phyloP scores from a whole-genome alignment of 1,140 invertebrate species.

The Catajapyx aquilonaris region DNA sequence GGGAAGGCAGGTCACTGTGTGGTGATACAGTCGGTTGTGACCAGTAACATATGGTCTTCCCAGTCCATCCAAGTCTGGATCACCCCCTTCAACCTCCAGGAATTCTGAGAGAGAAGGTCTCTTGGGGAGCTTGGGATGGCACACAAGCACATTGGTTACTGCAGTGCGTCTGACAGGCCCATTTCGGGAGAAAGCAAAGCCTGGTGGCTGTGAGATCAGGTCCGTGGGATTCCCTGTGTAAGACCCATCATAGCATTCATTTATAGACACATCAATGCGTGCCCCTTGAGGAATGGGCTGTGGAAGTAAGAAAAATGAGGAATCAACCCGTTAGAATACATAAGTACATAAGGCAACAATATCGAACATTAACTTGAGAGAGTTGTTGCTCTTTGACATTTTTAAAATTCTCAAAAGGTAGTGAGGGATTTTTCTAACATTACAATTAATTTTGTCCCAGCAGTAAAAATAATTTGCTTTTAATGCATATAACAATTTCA shows the following conservation, averaged over 20 bases:
- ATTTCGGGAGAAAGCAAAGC: constrained; percentile 39
- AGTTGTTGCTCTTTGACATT: no score
- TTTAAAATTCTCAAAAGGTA: no score
- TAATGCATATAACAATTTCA: no score
- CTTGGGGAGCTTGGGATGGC: constrained; percentile 48
- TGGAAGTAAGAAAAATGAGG: no score
- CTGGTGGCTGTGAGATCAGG: constrained; percentile 46
- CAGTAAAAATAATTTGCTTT: no score
- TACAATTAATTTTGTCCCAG: no score
- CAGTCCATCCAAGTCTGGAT: constrained; percentile 47
- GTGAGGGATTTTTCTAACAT: no score
- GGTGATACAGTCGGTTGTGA: constrained; percentile 60
- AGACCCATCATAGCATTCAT: constrained; percentile 85
- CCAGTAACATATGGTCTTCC: constrained; percentile 64
- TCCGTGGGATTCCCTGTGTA: constrained; percentile 89
- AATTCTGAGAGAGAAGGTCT: constrained; percentile 56
- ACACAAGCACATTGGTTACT: constrained; percentile 75
- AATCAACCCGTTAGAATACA: no score
- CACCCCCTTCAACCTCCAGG: constrained; percentile 42
- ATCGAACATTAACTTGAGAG: no score
- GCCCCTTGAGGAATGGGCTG: constrained; percentile 62
- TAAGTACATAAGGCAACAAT: no score
- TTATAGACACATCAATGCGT: constrained; percentile 83
- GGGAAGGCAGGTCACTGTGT: constrained; percentile 77
- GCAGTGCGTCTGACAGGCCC: constrained; percentile 65